Evolutionary conservation across 2,797 vertebrate species (phyloP).

Genomic region (Parauchenoglanis ngamensis): DNA sequence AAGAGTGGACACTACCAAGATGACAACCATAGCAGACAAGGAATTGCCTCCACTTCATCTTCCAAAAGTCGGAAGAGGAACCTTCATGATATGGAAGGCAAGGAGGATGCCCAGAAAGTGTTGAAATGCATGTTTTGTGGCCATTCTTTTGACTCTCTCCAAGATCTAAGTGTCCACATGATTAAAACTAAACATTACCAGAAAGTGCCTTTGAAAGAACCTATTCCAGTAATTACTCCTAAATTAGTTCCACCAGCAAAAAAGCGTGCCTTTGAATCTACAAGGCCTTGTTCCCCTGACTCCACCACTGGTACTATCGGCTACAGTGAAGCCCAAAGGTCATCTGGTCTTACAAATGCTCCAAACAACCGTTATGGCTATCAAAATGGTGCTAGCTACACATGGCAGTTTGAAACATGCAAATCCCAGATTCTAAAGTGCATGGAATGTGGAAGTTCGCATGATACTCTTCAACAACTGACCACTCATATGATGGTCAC

Average conservation of each 20-base stretch:
- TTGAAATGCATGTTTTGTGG: constrained; percentile 99
- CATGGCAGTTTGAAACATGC: constrained; percentile 99
- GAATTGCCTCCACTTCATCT: constrained; percentile 85
- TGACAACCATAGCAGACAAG: constrained; percentile 93
- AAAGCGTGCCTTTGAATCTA: constrained; percentile 92
- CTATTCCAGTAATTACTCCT: constrained; percentile 90
- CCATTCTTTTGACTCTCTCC: constrained; percentile 97
- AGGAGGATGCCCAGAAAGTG: constrained; percentile 97
- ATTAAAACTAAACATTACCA: constrained; percentile 99
- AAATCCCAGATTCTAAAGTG: constrained; percentile 99
- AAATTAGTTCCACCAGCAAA: constrained; percentile 92
- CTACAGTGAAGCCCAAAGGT: constrained; percentile 85
- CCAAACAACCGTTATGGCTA: constrained; percentile 95
- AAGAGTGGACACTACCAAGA: constrained; percentile 98
- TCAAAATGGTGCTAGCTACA: constrained; percentile 97
- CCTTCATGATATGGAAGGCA: constrained; percentile 94
- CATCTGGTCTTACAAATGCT: constrained; percentile 75
- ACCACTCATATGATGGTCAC: constrained; percentile 99
- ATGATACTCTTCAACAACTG: constrained; percentile 96
- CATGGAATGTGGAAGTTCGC: constrained; percentile 98
- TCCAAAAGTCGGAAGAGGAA: constrained; percentile 93
- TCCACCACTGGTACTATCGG: constrained; percentile 89
- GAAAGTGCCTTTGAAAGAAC: constrained; percentile 99
- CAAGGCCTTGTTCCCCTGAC: constrained; percentile 93
- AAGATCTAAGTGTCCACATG: constrained; percentile 98